These are phyloP conservation scores for Furcifer pardalis DNA, from an alignment of 2,797 vertebrate genomes.

Conservation along the genomic window DNA sequence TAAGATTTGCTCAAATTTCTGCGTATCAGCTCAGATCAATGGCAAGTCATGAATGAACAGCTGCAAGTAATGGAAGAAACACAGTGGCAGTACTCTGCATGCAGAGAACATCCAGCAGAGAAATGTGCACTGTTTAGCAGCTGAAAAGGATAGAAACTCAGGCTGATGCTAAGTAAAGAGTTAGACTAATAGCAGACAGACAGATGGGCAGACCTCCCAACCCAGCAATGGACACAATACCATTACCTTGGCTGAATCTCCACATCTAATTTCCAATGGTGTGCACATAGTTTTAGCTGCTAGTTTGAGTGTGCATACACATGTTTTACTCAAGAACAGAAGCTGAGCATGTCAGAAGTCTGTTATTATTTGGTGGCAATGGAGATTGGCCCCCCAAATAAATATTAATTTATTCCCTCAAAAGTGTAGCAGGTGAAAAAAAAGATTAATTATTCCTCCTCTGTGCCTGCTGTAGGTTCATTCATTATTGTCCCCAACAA, in stretches of 20 bases:
- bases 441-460: background rate
- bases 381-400: background rate
- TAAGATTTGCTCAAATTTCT: conserved; percentile 21
- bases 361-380: background rate
- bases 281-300: background rate
- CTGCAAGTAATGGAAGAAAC: background rate
- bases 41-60: background rate
- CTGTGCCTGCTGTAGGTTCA: background rate
- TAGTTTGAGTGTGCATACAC: background rate
- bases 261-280: background rate
- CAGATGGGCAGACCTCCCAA: background rate
- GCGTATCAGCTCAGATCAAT: background rate
- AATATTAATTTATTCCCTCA: background rate
- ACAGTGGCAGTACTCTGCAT: background rate
- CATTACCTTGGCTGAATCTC: background rate
- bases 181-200: background rate
- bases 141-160: conserved; percentile 8
- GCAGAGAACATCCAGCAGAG: background rate
- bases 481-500: background rate
- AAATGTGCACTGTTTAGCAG: background rate
- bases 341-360: background rate
- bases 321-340: background rate
- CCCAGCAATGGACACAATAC: background rate
- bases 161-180: background rate
- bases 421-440: background rate